phyloP scores from a whole-genome alignment of 2,113 vertebrate species.

The Platysternon megacephalum region DNA sequence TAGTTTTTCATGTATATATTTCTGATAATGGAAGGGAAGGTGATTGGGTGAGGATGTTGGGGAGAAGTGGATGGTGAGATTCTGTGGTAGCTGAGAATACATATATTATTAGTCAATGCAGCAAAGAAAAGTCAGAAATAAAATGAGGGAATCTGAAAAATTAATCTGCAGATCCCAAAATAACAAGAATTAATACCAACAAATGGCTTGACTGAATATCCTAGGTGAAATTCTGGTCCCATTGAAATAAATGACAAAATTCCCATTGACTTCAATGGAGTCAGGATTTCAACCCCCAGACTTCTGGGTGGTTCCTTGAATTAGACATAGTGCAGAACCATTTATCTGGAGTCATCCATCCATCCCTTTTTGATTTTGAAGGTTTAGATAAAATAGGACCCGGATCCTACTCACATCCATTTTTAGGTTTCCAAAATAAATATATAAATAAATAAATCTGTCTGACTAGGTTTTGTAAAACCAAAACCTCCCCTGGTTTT shows the following conservation, averaged over 20 bases:
- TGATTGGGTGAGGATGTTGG: slow-evolving; percentile 22
- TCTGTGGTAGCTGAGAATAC: not conserved
- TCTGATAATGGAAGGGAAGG: not conserved
- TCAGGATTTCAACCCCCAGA: not conserved
- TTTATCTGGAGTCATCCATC: not conserved
- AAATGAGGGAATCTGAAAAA: not conserved
- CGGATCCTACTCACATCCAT: not conserved
- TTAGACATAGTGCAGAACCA: not conserved
- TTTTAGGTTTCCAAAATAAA: not conserved
- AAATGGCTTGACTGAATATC: not conserved
- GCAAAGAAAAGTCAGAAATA: not conserved
- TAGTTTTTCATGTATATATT: slow-evolving; percentile 4
- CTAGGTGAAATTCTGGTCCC: rapidly evolving
- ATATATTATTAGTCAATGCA: not conserved
- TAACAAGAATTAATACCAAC: not conserved
- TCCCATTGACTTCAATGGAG: not conserved
- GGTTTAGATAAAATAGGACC: not conserved
- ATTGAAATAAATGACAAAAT: not conserved
- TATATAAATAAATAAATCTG: not conserved
- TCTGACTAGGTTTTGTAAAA: not conserved
- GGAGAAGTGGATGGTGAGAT: not conserved
- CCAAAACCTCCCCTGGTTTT: not conserved
- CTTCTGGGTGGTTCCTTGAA: not conserved
- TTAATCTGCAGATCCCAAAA: not conserved
- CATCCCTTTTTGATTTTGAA: not conserved